These are phyloP conservation scores for Plemyria rubiginata DNA, from an alignment of 2,888 invertebrate genomes.

Conservation along the genomic window DNA sequence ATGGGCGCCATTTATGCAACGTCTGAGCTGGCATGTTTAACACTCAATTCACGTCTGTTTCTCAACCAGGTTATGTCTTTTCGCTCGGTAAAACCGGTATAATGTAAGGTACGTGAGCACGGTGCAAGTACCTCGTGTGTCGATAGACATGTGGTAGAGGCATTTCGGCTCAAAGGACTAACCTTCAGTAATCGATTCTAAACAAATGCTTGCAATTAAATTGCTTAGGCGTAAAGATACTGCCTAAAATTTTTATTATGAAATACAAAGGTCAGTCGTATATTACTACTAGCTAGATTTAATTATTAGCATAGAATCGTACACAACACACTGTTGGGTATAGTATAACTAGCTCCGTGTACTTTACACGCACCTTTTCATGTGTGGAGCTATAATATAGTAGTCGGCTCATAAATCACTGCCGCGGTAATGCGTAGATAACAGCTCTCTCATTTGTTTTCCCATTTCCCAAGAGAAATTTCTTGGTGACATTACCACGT, in stretches of 20 bases:
- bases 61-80: conserved; percentile 68
- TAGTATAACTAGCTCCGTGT: conserved; percentile 17
- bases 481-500: conserved; percentile 75
- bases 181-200: neutral
- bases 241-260: too few species aligned
- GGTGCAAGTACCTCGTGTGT: conserved; percentile 20
- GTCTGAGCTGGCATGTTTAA: conserved; percentile 66
- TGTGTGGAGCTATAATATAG: conserved; percentile 51
- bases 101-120: conserved; percentile 34
- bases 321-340: neutral
- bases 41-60: conserved; percentile 75
- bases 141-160: conserved; percentile 10
- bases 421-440: conserved; percentile 80
- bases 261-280: neutral
- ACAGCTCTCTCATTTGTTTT: conserved; percentile 82
- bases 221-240: too few species aligned
- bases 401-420: conserved; percentile 78
- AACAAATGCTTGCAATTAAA: too few species aligned
- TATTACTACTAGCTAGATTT: neutral
- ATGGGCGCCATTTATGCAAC: conserved; percentile 66
- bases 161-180: conserved; percentile 18
- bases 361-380: conserved; percentile 37
- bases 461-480: conserved; percentile 81
- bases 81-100: conserved; percentile 68
- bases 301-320: neutral